Percentiles rank a stretch among this genome's conserved stretches.
These are phyloP conservation scores for Trilocha varians DNA, from an alignment of 2,888 invertebrate genomes.

Conservation along the genomic window DNA sequence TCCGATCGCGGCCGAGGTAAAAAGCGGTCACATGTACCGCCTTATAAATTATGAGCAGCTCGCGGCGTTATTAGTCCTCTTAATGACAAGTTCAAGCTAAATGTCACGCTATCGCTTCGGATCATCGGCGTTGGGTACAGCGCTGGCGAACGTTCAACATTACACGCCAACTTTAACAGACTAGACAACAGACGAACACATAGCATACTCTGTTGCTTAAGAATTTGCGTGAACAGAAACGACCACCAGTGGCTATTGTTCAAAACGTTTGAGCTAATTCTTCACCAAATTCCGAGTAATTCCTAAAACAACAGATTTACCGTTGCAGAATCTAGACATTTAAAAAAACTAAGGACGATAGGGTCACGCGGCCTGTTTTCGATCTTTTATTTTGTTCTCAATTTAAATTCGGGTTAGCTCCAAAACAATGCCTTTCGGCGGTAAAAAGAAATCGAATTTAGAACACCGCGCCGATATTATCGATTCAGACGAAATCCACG, in stretches of 20 bases:
- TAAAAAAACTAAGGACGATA: constrained; percentile 53
- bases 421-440: constrained; percentile 31
- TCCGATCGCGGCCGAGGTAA: constrained; percentile 42
- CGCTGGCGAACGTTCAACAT: too few relatives aligned
- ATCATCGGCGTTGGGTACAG: not conserved
- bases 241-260: too few relatives aligned
- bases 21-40: constrained; percentile 60
- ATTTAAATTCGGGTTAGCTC: constrained; percentile 41
- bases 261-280: too few relatives aligned
- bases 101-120: constrained; percentile 1
- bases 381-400: constrained; percentile 36
- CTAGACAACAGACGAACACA: too few relatives aligned
- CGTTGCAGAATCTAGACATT: constrained; percentile 54
- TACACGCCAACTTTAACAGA: too few relatives aligned
- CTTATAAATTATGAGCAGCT: constrained; percentile 59
- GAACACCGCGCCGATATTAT: constrained; percentile 24
- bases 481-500: constrained; percentile 11
- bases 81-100: constrained; percentile 39
- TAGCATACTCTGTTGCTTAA: too few relatives aligned
- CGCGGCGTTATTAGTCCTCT: constrained; percentile 54
- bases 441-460: constrained; percentile 33
- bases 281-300: not conserved
- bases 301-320: constrained; percentile 18
- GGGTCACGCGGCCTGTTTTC: constrained; percentile 44
- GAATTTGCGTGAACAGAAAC: too few relatives aligned